Percentiles rank a stretch among this genome's conserved stretches.
These are phyloP conservation scores for Chymomyza amoena DNA, from an alignment of 2,888 invertebrate species.

Conservation along the genomic window DNA sequence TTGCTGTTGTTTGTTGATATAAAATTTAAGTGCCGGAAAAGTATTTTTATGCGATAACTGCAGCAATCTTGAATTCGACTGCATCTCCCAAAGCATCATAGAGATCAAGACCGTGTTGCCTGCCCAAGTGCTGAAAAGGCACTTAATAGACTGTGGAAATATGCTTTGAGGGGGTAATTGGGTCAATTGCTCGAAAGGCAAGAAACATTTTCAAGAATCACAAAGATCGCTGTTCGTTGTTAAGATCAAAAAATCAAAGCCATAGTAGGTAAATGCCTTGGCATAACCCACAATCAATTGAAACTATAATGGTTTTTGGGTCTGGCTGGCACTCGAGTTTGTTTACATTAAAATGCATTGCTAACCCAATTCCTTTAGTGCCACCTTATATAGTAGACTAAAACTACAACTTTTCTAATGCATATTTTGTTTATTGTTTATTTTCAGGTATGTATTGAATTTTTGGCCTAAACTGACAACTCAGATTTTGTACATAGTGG, in stretches of 20 bases:
- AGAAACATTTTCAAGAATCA: slow-evolving; percentile 19
- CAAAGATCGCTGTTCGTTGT: background rate
- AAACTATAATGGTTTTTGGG: slow-evolving; percentile 2
- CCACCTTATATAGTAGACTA: slow-evolving; percentile 12
- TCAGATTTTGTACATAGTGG: slow-evolving; percentile 21
- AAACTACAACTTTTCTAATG: slow-evolving; percentile 40
- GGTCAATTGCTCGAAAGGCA: slow-evolving; percentile 52
- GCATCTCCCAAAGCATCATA: background rate
- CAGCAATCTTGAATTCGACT: background rate
- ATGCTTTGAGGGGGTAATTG: slow-evolving; percentile 33
- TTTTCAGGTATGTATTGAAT: slow-evolving; percentile 58
- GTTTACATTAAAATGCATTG: slow-evolving; percentile 33
- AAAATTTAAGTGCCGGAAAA: slow-evolving; percentile 23
- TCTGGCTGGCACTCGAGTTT: slow-evolving; percentile 11
- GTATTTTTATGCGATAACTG: background rate
- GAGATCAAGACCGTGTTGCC: slow-evolving; percentile 1
- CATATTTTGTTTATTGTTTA: slow-evolving; percentile 31
- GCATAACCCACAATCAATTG: slow-evolving; percentile 6
- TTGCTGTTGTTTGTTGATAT: slow-evolving; percentile 22
- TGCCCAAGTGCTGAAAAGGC: slow-evolving; percentile 52
- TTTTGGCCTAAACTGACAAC: background rate
- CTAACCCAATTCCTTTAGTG: slow-evolving; percentile 52
- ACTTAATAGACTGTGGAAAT: slow-evolving; percentile 61
- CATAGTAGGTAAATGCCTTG: slow-evolving; percentile 39
- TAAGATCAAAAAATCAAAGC: slow-evolving; percentile 33